A percentile compares a stretch with the other conserved stretches of the same genome.
These are phyloP conservation scores for Tapirus indicus DNA, from an alignment of 2,797 vertebrate genomes.

Conservation along the genomic window DNA sequence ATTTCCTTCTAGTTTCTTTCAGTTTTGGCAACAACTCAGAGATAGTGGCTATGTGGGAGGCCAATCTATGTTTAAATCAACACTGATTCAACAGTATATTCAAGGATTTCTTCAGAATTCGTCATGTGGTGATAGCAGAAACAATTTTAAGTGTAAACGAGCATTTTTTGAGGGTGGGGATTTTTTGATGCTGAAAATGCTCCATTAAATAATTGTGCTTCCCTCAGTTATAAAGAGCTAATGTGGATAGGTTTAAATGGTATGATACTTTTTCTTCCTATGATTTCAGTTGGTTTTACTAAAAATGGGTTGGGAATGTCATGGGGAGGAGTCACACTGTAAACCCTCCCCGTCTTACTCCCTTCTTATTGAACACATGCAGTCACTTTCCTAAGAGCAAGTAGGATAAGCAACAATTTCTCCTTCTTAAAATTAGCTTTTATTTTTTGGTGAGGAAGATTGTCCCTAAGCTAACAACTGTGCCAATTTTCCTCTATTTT, in stretches of 20 bases:
- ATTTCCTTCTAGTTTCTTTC: constrained; percentile 17
- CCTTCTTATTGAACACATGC: not conserved
- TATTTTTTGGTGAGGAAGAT: too few species aligned
- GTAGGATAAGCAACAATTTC: not conserved
- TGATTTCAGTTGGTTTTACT: not conserved
- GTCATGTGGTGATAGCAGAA: constrained; percentile 33
- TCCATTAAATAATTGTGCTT: not conserved
- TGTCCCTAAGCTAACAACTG: too few species aligned
- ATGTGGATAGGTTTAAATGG: not conserved
- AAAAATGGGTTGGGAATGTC: not conserved
- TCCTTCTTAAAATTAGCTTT: not conserved
- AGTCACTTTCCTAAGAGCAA: not conserved
- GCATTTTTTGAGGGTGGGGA: not conserved
- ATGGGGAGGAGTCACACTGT: not conserved
- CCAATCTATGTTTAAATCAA: constrained; percentile 27
- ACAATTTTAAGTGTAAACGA: constrained; percentile 29
- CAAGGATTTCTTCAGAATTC: constrained; percentile 30
- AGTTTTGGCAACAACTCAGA: not conserved
- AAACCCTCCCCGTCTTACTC: not conserved
- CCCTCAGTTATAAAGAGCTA: constrained; percentile 9
- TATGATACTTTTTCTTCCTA: not conserved
- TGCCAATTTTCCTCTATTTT: too few species aligned
- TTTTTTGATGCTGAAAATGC: not conserved
- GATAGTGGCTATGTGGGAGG: constrained; percentile 17
- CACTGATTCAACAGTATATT: not conserved